phyloP scores from a whole-genome alignment of 2,888 invertebrate species.

The Sisyra nigra region DNA sequence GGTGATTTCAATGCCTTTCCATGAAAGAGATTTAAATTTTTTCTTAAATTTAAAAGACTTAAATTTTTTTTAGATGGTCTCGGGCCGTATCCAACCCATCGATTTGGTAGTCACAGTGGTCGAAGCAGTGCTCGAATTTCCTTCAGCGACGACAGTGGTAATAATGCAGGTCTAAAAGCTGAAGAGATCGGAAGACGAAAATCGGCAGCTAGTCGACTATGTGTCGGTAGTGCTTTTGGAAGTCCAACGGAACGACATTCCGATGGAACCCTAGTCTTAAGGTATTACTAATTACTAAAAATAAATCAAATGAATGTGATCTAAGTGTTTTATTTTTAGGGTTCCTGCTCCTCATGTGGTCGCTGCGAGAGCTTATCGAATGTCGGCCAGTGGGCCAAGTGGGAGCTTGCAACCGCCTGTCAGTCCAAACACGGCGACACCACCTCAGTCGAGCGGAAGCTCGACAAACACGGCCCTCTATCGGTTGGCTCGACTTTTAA shows the following conservation, averaged over 20 bases:
- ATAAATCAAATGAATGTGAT: neutral
- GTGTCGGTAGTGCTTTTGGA: slow-evolving; percentile 15
- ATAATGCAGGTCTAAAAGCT: slow-evolving; percentile 19
- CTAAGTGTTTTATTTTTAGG: slow-evolving; percentile 18
- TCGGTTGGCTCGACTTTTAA: slow-evolving; percentile 36
- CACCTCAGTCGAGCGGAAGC: slow-evolving; percentile 5
- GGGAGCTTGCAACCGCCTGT: slow-evolving; percentile 19
- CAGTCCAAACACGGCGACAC: slow-evolving; percentile 15
- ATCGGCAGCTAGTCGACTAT: slow-evolving; percentile 25
- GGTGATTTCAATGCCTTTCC: too few relatives aligned
- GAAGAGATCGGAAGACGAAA: slow-evolving; percentile 19
- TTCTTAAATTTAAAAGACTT: neutral
- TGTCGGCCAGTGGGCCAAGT: slow-evolving; percentile 21
- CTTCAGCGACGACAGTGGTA: slow-evolving; percentile 20
- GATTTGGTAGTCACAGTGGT: slow-evolving; percentile 17
- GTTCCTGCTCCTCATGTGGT: slow-evolving; percentile 40
- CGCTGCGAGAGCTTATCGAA: slow-evolving; percentile 36
- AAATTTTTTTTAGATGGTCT: neutral
- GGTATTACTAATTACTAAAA: too few relatives aligned
- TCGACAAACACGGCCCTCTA: slow-evolving; percentile 27
- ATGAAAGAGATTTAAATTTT: too few relatives aligned
- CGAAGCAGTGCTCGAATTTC: slow-evolving; percentile 22
- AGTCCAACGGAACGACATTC: slow-evolving; percentile 34
- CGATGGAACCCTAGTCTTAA: slow-evolving; percentile 42
- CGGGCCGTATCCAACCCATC: slow-evolving; percentile 9